Base-by-base conservation (phyloP, 1,140 invertebrate genomes). In the Acromyrmex heyeri region DNA sequence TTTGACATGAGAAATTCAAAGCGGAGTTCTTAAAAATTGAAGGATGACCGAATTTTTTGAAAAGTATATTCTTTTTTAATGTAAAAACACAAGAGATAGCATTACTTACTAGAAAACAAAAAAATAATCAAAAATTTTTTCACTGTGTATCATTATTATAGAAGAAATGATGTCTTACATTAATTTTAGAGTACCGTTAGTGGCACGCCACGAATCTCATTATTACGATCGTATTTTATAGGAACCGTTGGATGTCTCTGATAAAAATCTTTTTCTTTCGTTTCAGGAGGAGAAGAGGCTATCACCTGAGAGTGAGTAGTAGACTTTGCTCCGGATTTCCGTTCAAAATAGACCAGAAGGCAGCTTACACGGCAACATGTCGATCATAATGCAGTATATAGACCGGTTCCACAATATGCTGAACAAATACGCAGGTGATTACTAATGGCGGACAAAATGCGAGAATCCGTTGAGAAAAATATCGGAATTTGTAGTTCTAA, bases 341-440 rank as follows among this genome's bases (percentile, higher is more conserved):
- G 4, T 70, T 64, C 16, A 38, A 62, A 34, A 27, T 24, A 73
- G 24, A 48, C 0, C 55, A 50, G 67, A 30, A 12, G 27, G 16
- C 59, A 48, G 14, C 14, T 59, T 12, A 27, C 24, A 27, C 21
- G 73, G 88, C 90, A 93, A 93, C 92, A 96, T 96, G 96, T 96
- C 96, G 93, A 96, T 96, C 94, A 94, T 96, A 95, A 96, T 96
- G 95, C 96, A 96, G 89, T 96, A 96, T 91, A 96, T 96, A 93
- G 96, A 96, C 92, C 96, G 94, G 94, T 96, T 96, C 94, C 96
- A 96, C 94, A 96, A 96, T 93, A 96, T 96, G 90, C 94, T 96
- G 94, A 95, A 96, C 93, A 96, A 96, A 94, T 92, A 96, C 94
- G 96, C 96, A 92, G 96, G 96, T 96, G 94, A 61, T 87, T 64